Conservation (phyloP, 2,113 vertebrate species). For the Oryzias curvinotus region DNA sequence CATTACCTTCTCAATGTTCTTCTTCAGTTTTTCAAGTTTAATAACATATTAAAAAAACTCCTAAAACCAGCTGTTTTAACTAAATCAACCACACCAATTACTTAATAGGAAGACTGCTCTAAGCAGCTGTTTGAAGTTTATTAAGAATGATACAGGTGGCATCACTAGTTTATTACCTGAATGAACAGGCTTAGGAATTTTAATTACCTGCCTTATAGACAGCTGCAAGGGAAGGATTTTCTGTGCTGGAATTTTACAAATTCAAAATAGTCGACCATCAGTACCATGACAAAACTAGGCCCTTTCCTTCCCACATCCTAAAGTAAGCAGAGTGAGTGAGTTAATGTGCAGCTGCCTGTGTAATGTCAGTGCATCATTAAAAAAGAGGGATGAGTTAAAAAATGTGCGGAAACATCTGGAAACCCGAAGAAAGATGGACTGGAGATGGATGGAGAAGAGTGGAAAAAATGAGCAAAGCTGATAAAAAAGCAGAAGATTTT, state of each 20-base stretch:
- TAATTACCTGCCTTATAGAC: not conserved
- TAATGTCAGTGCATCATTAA: constrained; percentile 10
- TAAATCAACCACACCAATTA: not conserved
- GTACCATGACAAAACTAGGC: not conserved
- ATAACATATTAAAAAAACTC: not conserved
- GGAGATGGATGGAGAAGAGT: not conserved
- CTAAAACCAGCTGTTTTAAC: not conserved
- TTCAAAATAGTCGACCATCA: not conserved
- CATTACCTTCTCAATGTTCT: not conserved
- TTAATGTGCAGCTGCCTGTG: constrained; percentile 5
- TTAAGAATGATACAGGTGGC: not conserved
- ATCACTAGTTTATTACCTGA: not conserved
- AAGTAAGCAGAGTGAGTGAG: not conserved
- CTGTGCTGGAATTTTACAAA: not conserved
- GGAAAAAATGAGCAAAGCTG: not conserved
- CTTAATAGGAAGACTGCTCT: not conserved
- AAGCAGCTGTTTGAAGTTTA: not conserved
- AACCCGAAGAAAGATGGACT: constrained; percentile 12
- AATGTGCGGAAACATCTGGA: constrained; percentile 31
- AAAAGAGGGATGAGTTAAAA: constrained; percentile 4
- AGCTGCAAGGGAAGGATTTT: not conserved
- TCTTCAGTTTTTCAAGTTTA: not conserved
- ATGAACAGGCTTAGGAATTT: not conserved
- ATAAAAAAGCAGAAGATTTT: not conserved
- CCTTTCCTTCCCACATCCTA: not conserved